A percentile compares a stretch with the other conserved stretches of the same genome.
phyloP scores from a whole-genome alignment of 2,888 invertebrate species.

The Epistrophe eligans region DNA sequence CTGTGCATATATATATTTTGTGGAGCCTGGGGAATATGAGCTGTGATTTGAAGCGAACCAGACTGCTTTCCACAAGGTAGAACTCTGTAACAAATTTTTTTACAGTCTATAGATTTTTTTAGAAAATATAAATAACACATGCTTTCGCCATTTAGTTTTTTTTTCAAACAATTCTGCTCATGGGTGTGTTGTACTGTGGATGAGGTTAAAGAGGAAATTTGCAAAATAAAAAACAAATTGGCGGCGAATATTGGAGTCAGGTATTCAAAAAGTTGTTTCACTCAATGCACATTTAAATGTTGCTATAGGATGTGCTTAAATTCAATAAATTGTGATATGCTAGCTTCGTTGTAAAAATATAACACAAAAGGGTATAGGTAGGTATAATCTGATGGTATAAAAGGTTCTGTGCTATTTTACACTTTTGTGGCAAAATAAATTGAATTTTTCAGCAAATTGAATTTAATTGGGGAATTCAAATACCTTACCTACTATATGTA shows the following conservation, averaged over 20 bases:
- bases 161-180: no score
- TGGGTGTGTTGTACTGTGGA: neutral
- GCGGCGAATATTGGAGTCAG: neutral
- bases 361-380: no score
- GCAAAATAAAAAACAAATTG: neutral
- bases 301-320: neutral
- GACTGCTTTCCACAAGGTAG: neutral
- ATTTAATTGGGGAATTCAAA: neutral
- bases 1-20: neutral
- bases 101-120: neutral
- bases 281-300: neutral
- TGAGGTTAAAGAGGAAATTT: neutral
- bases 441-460: slow-evolving; percentile 11
- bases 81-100: neutral
- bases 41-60: slow-evolving; percentile 7
- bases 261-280: slow-evolving; percentile 1
- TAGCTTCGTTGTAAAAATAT: neutral
- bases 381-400: neutral
- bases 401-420: neutral
- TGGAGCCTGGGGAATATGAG: neutral
- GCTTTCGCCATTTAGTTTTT: neutral
- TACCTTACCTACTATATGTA: no score
- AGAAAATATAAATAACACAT: slow-evolving; percentile 6
- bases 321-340: neutral
- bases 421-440: slow-evolving; percentile 6